Evolutionary conservation across 2,797 vertebrate species (phyloP), one percentile per base, ranked within the genome.

Genomic region (Micrastur ruficollis): DNA sequence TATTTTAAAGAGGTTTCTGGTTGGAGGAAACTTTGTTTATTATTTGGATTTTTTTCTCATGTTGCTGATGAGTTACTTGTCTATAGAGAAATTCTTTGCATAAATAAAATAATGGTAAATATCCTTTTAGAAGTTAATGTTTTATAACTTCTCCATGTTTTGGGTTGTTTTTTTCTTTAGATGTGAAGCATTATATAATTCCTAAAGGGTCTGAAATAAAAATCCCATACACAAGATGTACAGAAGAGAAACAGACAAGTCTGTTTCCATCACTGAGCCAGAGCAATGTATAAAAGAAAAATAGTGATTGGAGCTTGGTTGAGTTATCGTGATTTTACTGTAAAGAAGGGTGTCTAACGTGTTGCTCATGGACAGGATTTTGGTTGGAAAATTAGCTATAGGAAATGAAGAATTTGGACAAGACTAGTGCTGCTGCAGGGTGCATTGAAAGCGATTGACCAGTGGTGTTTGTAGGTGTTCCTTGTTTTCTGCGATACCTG

Each of bases 401-500:
- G 42, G 15, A 83, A 70, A 47, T n/a, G 0, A 68, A 82, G n/a
- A 50, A 55, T 80, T 82, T 65, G 49, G 12, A 34, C 11, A 36
- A 61, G 31, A 32, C 70, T 6, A 55, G 22, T 58, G 32, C 52
- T 66, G n/a, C 47, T 90, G 34, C 17, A 71, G 75, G 40, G 26
- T 29, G 8, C 12, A 6, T 11, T 58, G 52, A 58, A 85, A 55
- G 15, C 58, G 46, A 32, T 80, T 42, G 25, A 46, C 31, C 40
- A 29, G 23, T 14, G 27, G 23, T 82, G 32, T 17, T 74, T 67
- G 8, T 49, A 84, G 27, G 13, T 70, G 26, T 27, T 81, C 31
- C 9, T 65, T 66, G 14, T 47, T 76, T 34, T 29, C 32, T 63
- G 23, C 0, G 0, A 16, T n/a, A 59, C 8, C 4, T 14, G 2